Evolutionary conservation across 2,888 invertebrate genomes (phyloP), one percentile per base, ranked within the genome.

Genomic region (Clistopyga incitator): DNA sequence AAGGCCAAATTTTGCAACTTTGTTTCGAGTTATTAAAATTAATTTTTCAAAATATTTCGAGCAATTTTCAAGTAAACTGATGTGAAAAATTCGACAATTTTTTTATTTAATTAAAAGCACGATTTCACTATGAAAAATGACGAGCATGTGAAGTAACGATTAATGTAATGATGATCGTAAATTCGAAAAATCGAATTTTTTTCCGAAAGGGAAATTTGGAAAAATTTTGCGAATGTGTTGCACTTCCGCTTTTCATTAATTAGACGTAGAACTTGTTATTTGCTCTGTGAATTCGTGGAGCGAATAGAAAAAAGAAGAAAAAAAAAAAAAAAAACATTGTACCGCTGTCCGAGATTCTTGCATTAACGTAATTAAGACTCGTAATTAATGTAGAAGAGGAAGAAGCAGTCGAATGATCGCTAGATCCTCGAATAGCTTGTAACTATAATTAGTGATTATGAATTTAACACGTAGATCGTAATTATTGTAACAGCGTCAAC

Each of bases 401-500:
- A 56, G 15, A 77, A 71, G 65, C 38, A 67, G 47, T 42, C 20
- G 65, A 65, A 45, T 10, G 20, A 45, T 65, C 42, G 38, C n/a
- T 61, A 61, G 61, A 34, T 61, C 34, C 18, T n/a, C 61, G 34
- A 34, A 34, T 61, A 61, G 61, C 61, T 23, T 59, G 23, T 67
- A 80, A 50, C 56, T 82, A 54, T n/a, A 54, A 13, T 20, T 61
- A 42, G 18, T 68, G 54, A 47, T 18, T 70, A 54, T 45, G 64
- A 56, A 64, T 18, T 68, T 64, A 70, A 78, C 77, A 72, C 59
- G 50, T 77, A 76, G 72, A 34, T 38, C 45, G 20, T 59, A 77
- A 82, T 83, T 82, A 81, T 77, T 78, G 78, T 67, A 81, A 84
- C 45, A 25, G 72, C 65, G 78, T 65, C 81, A 29, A 70, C 81